Evolutionary conservation across 2,888 invertebrate species (phyloP).

Genomic region (Hofmannophila pseudospretella): DNA sequence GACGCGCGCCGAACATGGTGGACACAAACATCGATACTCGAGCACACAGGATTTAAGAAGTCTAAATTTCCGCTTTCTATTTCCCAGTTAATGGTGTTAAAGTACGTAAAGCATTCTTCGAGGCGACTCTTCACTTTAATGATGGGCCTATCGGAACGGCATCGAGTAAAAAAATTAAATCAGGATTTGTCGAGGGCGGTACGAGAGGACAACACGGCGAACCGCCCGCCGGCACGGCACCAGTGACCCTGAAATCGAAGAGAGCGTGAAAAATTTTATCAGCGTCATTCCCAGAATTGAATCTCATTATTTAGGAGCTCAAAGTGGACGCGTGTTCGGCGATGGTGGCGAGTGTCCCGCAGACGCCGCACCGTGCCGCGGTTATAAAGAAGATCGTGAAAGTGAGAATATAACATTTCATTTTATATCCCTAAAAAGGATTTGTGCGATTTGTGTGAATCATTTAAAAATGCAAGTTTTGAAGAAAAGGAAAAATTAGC

Average conservation of each 20-base stretch:
- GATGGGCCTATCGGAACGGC: conserved; percentile 6
- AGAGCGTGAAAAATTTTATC: conserved; percentile 14
- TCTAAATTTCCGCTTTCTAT: conserved; percentile 10
- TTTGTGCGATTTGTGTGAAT: conserved; percentile 11
- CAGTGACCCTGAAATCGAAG: conserved; percentile 12
- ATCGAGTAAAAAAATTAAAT: conserved; percentile 2
- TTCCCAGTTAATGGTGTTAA: conserved; percentile 1
- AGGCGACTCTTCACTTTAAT: conserved; percentile 9
- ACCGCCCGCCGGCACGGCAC: conserved; percentile 8
- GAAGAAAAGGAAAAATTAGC: conserved; percentile 3
- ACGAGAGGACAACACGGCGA: conserved; percentile 13
- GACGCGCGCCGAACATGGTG: too few species aligned
- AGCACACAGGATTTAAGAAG: conserved; percentile 6
- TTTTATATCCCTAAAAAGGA: conserved; percentile 10
- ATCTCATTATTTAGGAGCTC: conserved; percentile 12
- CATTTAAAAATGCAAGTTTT: conserved; percentile 12
- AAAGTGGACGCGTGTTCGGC: conserved; percentile 8
- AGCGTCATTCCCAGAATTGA: conserved; percentile 11
- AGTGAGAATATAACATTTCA: conserved; percentile 9
- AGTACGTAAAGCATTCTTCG: conserved; percentile 13
- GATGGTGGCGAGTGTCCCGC: conserved; percentile 9
- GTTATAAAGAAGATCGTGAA: conserved; percentile 11
- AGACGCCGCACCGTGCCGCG: conserved; percentile 9
- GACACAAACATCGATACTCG: conserved; percentile 9
- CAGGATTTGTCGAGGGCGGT: conserved; percentile 8